phyloP scores from a whole-genome alignment of 2,888 invertebrate genomes.

The Lucinisca nassula region DNA sequence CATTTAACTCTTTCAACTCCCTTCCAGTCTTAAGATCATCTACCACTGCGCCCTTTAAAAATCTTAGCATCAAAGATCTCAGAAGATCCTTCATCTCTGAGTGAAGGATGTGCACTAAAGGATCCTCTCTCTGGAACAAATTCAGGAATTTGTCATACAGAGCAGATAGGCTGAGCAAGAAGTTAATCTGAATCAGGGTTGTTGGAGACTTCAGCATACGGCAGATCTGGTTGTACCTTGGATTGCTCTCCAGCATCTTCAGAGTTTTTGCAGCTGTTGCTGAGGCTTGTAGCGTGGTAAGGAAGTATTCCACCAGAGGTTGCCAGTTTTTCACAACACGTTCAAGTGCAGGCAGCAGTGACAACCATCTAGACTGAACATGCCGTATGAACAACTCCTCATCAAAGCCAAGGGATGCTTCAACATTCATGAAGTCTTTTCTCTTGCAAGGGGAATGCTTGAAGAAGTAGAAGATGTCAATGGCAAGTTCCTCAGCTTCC shows the following conservation, averaged over 20 bases:
- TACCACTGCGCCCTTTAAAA: no score
- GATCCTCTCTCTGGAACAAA: conserved; percentile 54
- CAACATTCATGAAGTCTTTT: conserved; percentile 61
- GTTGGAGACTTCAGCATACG: conserved; percentile 47
- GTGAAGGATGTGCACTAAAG: no score
- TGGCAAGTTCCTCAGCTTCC: conserved; percentile 42
- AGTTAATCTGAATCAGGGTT: conserved; percentile 54
- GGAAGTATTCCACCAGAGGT: conserved; percentile 44
- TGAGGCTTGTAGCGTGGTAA: conserved; percentile 34
- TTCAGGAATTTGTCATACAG: conserved; percentile 52
- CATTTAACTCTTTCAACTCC: no score
- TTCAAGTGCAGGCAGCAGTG: conserved; percentile 58
- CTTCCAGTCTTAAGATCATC: no score
- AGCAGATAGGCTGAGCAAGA: conserved; percentile 40
- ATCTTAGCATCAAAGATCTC: no score
- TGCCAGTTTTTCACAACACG: conserved; percentile 57
- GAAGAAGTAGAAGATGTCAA: conserved; percentile 65
- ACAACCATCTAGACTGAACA: conserved; percentile 63
- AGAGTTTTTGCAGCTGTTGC: conserved; percentile 38
- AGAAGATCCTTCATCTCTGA: no score
- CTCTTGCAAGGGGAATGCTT: conserved; percentile 56
- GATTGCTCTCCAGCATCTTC: conserved; percentile 44
- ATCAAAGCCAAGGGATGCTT: conserved; percentile 46
- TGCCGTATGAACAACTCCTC: conserved; percentile 61
- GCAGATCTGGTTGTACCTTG: conserved; percentile 53